phyloP scores from a whole-genome alignment of 2,888 invertebrate species.

The Digitonthophagus gazella region DNA sequence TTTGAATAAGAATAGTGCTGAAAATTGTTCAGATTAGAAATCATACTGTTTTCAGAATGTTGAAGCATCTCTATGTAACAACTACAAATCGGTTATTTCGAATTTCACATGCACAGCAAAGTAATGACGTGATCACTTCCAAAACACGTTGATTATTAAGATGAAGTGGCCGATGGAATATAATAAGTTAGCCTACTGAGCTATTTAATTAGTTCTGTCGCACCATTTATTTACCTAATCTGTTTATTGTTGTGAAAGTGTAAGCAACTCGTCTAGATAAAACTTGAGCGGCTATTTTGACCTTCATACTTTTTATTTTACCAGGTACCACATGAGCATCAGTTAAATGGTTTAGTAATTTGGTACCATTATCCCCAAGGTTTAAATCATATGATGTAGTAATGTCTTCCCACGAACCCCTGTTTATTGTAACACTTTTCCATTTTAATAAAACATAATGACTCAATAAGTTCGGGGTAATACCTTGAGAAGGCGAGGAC shows the following conservation, averaged over 20 bases:
- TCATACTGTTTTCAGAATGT: no score
- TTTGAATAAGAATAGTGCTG: no score
- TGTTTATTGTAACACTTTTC: constrained; percentile 6
- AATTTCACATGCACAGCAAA: no score
- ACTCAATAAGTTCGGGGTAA: background rate
- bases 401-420: constrained; percentile 7
- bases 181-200: no score
- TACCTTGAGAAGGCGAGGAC: background rate
- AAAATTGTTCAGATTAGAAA: no score
- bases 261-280: constrained; percentile 10
- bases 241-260: background rate
- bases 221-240: background rate
- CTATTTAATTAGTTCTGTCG: no score
- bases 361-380: constrained; percentile 14
- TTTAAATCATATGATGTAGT: constrained; percentile 15
- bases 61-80: no score
- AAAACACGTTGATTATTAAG: no score
- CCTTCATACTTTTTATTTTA: constrained; percentile 20
- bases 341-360: constrained; percentile 8
- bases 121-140: no score
- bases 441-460: constrained; percentile 7
- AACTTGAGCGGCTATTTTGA: constrained; percentile 16
- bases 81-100: no score
- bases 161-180: no score
- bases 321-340: no score